Evolutionary conservation across 1,140 invertebrate species (phyloP).

Genomic region (Camponotus pennsylvanicus): DNA sequence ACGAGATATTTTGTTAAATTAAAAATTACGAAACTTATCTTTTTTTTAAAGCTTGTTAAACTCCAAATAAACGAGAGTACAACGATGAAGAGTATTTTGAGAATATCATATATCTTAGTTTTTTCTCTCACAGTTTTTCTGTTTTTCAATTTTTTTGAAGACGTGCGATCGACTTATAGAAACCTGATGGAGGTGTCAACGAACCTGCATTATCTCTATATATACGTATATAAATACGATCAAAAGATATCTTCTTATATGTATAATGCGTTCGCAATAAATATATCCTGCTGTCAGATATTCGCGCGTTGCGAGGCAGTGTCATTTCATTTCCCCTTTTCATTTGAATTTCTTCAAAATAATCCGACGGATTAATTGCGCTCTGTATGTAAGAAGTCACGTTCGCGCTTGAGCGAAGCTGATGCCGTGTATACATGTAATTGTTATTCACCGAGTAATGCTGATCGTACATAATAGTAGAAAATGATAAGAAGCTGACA

Average conservation of each 20-base stretch:
- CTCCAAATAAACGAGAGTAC: too few relatives aligned
- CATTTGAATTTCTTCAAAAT: constrained; percentile 24
- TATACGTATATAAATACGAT: not conserved
- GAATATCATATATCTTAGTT: not conserved
- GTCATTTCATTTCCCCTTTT: not conserved
- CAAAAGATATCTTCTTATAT: not conserved
- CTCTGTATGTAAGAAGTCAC: constrained; percentile 1
- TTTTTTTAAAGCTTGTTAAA: not conserved
- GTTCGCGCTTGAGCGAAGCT: not conserved
- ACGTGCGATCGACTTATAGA: constrained; percentile 3
- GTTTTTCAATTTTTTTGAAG: not conserved
- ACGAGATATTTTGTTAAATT: too few relatives aligned
- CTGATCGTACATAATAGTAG: not conserved
- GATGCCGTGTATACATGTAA: constrained; percentile 20
- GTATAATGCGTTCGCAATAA: not conserved
- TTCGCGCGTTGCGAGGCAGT: not conserved
- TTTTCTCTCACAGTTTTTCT: too few relatives aligned
- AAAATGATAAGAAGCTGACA: not conserved
- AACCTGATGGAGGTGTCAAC: constrained; percentile 15
- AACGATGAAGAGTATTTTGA: not conserved
- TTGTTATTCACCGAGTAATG: constrained; percentile 14
- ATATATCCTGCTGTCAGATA: not conserved
- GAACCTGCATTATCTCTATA: constrained; percentile 30
- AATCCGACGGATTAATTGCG: constrained; percentile 27
- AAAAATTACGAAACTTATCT: too few relatives aligned